phyloP scores from a whole-genome alignment of 1,140 invertebrate genomes.

The Cherax quadricarinatus region DNA sequence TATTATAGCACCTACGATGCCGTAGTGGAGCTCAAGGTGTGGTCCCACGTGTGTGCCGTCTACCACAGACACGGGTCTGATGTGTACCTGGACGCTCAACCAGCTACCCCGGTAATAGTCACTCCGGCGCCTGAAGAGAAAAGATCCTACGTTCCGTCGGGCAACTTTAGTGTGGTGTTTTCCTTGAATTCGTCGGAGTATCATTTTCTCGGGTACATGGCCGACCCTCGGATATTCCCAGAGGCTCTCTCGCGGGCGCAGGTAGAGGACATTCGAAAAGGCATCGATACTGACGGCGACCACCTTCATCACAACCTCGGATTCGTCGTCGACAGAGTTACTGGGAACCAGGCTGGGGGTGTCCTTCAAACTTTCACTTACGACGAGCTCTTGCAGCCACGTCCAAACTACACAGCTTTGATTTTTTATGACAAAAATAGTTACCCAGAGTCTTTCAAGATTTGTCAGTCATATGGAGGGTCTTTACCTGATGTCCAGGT shows the following conservation, averaged over 20 bases:
- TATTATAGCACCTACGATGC: background rate
- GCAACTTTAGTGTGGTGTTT: background rate
- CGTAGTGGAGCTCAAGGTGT: background rate
- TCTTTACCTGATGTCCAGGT: background rate
- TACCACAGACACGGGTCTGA: background rate
- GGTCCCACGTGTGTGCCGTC: slow-evolving; percentile 15
- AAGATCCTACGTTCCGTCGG: background rate
- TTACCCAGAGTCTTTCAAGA: background rate
- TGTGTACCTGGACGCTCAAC: background rate
- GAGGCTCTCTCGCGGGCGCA: background rate
- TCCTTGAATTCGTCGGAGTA: background rate
- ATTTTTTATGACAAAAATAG: background rate
- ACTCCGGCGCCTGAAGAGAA: background rate
- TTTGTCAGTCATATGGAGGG: background rate
- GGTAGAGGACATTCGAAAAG: background rate
- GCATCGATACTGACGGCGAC: background rate
- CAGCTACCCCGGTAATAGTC: background rate
- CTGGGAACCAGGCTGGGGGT: background rate
- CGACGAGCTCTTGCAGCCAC: background rate
- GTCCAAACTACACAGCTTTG: background rate
- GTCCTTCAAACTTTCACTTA: background rate
- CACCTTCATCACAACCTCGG: background rate
- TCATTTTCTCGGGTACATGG: background rate
- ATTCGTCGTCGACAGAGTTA: background rate
- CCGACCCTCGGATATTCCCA: slow-evolving; percentile 16